Percentiles rank a stretch among this genome's conserved stretches.
Conservation (phyloP, 2,888 invertebrate genomes). For the Hybos culiciformis region DNA sequence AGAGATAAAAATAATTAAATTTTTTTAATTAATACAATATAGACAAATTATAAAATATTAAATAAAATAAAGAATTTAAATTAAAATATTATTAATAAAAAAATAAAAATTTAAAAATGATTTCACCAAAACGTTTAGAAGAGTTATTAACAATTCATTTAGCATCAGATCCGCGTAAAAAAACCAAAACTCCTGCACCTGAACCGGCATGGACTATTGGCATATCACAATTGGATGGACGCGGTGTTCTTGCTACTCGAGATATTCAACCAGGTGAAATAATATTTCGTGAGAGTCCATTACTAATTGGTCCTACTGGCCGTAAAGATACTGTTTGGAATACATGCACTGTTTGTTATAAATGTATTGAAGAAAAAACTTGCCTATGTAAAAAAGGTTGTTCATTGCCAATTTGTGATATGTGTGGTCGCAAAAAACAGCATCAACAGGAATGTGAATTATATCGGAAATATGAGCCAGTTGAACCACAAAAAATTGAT, state of each 20-base stretch:
- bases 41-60: no score
- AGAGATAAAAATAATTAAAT: no score
- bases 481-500: slow-evolving; percentile 26
- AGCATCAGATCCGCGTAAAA: slow-evolving; percentile 1
- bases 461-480: slow-evolving; percentile 44
- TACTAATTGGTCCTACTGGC: slow-evolving; percentile 55
- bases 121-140: slow-evolving; percentile 29
- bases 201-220: slow-evolving; percentile 42
- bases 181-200: slow-evolving; percentile 1
- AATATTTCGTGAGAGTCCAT: slow-evolving; percentile 54
- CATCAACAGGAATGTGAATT: slow-evolving; percentile 53
- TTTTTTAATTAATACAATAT: no score
- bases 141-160: slow-evolving; percentile 27
- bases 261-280: slow-evolving; percentile 53
- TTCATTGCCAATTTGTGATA: slow-evolving; percentile 52
- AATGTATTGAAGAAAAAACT: slow-evolving; percentile 31
- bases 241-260: slow-evolving; percentile 55
- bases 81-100: no score
- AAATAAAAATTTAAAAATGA: slow-evolving; percentile 20
- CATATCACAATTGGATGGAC: slow-evolving; percentile 49
- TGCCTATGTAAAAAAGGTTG: slow-evolving; percentile 48
- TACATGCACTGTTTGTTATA: slow-evolving; percentile 53
- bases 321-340: slow-evolving; percentile 39
- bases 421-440: slow-evolving; percentile 43
- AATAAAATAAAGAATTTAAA: no score